phyloP scores from a whole-genome alignment of 2,797 vertebrate species.

The Anomalospiza imberbis region DNA sequence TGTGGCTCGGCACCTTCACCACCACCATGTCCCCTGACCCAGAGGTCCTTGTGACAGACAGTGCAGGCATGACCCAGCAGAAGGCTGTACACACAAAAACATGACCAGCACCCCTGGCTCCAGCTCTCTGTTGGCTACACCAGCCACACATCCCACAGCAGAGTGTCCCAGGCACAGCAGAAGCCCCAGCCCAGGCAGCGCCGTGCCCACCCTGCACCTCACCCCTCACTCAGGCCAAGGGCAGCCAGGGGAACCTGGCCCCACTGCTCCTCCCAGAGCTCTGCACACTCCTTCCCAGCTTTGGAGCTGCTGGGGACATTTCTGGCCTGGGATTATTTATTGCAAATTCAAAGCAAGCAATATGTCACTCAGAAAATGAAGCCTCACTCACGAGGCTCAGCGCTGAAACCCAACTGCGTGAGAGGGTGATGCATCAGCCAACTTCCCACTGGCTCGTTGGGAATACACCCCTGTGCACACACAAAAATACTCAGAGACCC shows the following conservation, averaged over 20 bases:
- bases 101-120: background rate
- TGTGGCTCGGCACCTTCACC: background rate
- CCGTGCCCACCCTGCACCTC: rapidly evolving
- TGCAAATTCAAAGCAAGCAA: background rate
- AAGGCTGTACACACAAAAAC: background rate
- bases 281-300: background rate
- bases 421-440: background rate
- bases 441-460: background rate
- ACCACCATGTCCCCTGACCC: rapidly evolving
- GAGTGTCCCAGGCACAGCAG: background rate
- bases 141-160: background rate
- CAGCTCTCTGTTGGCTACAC: background rate
- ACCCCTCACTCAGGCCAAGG: rapidly evolving
- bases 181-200: background rate
- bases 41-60: background rate
- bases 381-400: background rate
- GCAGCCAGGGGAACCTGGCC: background rate
- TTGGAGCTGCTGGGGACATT: background rate
- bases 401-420: background rate
- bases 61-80: background rate
- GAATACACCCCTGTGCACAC: background rate
- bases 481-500: background rate
- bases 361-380: background rate
- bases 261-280: background rate
- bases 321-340: background rate